A percentile compares a stretch with the other conserved stretches of the same genome.
Evolutionary conservation across 1,140 invertebrate species (phyloP).

Genomic region (Drosophila parabipectinata): DNA sequence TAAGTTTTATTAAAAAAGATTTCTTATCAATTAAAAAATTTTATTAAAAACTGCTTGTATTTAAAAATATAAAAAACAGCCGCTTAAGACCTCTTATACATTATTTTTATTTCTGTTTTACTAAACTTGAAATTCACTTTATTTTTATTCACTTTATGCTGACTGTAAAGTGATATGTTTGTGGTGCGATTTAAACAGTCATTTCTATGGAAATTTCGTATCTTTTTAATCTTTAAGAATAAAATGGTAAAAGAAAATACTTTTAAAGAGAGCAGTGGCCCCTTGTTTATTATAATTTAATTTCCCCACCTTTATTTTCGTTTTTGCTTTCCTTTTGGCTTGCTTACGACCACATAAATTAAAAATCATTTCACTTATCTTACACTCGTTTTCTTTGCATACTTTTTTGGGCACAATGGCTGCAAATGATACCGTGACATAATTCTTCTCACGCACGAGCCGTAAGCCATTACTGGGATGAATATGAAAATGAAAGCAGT

Average conservation of each 20-base stretch:
- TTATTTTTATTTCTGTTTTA: background rate
- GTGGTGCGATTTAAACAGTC: conserved; percentile 2
- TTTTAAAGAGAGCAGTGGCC: background rate
- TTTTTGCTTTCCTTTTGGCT: conserved; percentile 1
- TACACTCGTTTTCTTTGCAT: conserved; percentile 3
- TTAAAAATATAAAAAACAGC: no score
- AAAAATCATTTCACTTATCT: conserved; percentile 19
- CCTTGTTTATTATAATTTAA: conserved; percentile 31
- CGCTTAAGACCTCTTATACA: no score
- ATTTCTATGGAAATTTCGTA: conserved; percentile 27
- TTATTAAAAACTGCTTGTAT: no score
- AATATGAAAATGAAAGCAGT: conserved; percentile 39
- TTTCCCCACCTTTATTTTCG: conserved; percentile 2
- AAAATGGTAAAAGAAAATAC: background rate
- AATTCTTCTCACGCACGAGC: conserved; percentile 47
- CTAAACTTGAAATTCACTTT: background rate
- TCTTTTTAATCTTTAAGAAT: conserved; percentile 1
- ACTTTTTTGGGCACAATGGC: conserved; percentile 3
- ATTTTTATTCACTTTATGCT: conserved; percentile 3
- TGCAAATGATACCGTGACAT: conserved; percentile 33
- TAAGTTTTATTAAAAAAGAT: no score
- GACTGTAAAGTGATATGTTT: conserved; percentile 25
- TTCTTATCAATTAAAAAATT: no score
- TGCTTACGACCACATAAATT: conserved; percentile 7
- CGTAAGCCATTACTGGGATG: conserved; percentile 32